Evolutionary conservation across 2,888 invertebrate genomes (phyloP).

Genomic region (Euclidia mi): DNA sequence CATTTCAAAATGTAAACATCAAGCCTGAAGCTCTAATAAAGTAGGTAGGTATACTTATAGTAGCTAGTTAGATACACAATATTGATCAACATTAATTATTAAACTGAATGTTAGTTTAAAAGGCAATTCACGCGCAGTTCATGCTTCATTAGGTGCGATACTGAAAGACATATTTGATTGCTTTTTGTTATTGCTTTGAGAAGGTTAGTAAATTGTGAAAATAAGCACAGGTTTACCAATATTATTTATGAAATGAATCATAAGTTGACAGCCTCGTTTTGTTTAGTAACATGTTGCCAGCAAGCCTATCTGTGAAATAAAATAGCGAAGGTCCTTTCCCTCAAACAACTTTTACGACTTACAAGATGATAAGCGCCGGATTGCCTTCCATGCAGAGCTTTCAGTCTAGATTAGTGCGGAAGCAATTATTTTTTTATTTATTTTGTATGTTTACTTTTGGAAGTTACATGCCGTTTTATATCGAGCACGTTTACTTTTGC

Average conservation of each 20-base stretch:
- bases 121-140: no score
- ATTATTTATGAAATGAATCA: not conserved
- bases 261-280: slow-evolving; percentile 5
- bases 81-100: no score
- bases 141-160: no score
- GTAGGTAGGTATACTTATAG: no score
- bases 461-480: not conserved
- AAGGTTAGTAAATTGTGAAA: not conserved
- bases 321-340: slow-evolving; percentile 1
- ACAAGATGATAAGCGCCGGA: slow-evolving; percentile 2
- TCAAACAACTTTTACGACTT: slow-evolving; percentile 15
- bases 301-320: not conserved
- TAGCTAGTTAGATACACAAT: no score
- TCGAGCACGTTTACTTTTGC: slow-evolving; percentile 18
- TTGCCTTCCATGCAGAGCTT: slow-evolving; percentile 2
- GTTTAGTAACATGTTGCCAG: not conserved
- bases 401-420: not conserved
- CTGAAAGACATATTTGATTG: no score
- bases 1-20: no score
- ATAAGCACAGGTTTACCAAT: not conserved
- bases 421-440: slow-evolving; percentile 5
- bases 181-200: no score
- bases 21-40: no score
- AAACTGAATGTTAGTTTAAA: no score
- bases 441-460: not conserved